These are phyloP conservation scores for Lycophotia porphyrea DNA, from an alignment of 2,888 invertebrate species.

Conservation along the genomic window DNA sequence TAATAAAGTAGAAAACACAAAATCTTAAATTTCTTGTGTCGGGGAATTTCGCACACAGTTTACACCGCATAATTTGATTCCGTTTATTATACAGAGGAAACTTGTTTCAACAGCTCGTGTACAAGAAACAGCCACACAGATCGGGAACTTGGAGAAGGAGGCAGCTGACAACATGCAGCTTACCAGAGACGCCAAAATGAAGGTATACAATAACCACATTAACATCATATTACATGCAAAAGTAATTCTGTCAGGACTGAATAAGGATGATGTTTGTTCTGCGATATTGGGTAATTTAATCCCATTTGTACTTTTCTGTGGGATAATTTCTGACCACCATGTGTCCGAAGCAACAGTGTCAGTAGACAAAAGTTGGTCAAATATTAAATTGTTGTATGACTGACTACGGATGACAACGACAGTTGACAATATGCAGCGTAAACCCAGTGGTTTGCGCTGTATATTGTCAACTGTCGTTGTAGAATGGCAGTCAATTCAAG, in stretches of 20 bases:
- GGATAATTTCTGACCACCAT: neutral
- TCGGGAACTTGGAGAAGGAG: constrained; percentile 92
- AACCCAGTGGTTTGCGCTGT: too few species aligned
- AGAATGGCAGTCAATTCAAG: too few species aligned
- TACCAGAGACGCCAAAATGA: constrained; percentile 93
- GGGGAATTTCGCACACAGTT: neutral
- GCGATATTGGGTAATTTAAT: neutral
- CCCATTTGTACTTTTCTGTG: neutral
- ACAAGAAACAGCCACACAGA: constrained; percentile 92
- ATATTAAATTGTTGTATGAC: too few species aligned
- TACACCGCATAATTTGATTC: neutral
- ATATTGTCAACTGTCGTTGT: too few species aligned
- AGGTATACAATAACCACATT: constrained; percentile 81
- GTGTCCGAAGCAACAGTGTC: neutral
- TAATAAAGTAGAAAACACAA: neutral
- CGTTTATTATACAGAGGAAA: neutral
- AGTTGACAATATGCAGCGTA: neutral
- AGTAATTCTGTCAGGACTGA: too few species aligned
- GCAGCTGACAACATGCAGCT: constrained; percentile 93
- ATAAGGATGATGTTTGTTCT: neutral
- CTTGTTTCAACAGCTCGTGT: constrained; percentile 91
- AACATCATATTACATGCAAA: neutral
- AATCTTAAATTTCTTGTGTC: neutral
- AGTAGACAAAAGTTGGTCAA: too few species aligned
- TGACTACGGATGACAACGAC: neutral